Base-by-base conservation (phyloP, 92 coral and sea anemone species). In the Hydrozoanthus gracilis region DNA sequence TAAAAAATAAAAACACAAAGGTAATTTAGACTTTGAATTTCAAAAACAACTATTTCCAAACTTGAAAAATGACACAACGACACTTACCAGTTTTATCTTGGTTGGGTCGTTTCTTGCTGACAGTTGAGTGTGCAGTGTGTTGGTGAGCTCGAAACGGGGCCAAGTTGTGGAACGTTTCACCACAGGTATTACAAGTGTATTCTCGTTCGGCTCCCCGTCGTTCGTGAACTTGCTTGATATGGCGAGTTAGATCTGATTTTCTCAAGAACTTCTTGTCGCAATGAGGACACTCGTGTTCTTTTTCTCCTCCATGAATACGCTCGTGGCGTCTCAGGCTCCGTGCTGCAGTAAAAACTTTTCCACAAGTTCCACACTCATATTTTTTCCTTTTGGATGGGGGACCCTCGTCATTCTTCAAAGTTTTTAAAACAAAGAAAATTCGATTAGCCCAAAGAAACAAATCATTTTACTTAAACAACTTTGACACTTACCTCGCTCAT, bases 61-160 rank as follows among this genome's bases (percentile, higher is more conserved):
- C n/a, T 61, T 61, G 14, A 13, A 13, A 61, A 61, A 27, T 27
- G 35, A 61, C 67, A 61, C n/a, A 78, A n/a, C 39, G 60, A 78
- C n/a, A 55, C 66, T 48, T 55, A n/a, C 66, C 60, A 48, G 66
- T 78, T 56, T 44, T 1, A 5, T 44, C 8, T 68, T 39, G 8
- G 9, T 15, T 58, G 14, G 83, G 66, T n/a, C 86, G 85, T 84
- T 89, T 89, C 86, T 14, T 83, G 48, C 50, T 45, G 70, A 12
- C 4, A 3, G 77, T 1, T 0, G 68, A 13, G 12, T 89, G 91
- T 1, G 83, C 60, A 10, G 73, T 76, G 4, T 51, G 56, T 47
- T 82, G 87, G 17, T 88, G 91, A 20, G 88, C 88, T 74, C 73
- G 88, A 12, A 78, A 88, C 3, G 88, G 89, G 10, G 55, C 83